Evolutionary conservation across 2,888 invertebrate genomes (phyloP).

Genomic region (Drosophila stalkeri): DNA sequence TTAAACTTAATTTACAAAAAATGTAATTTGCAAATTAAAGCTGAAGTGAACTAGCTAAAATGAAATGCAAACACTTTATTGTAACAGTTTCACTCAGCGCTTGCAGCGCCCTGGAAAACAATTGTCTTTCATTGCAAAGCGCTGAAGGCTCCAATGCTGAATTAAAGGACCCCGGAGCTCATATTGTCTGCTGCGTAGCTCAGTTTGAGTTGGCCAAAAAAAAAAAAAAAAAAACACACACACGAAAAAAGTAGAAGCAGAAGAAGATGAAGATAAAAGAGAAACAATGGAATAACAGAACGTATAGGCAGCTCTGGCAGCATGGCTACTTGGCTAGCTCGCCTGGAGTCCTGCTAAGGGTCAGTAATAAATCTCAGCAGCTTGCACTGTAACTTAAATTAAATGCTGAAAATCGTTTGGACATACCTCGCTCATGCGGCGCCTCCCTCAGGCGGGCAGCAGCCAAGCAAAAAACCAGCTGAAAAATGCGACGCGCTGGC

Average conservation of each 20-base stretch:
- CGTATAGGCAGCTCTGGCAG: conserved; percentile 16
- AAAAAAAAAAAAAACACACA: background rate
- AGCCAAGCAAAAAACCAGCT: conserved; percentile 49
- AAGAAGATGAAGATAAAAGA: background rate
- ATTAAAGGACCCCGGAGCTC: conserved; percentile 33
- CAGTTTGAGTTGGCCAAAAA: conserved; percentile 8
- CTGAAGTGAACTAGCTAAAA: background rate
- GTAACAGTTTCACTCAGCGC: background rate
- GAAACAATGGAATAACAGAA: conserved; percentile 35
- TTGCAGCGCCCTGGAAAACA: background rate
- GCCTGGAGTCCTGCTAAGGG: conserved; percentile 67
- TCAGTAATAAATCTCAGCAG: conserved; percentile 80
- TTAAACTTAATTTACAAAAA: too few relatives aligned
- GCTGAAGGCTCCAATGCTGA: conserved; percentile 31
- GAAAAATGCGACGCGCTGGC: conserved; percentile 63
- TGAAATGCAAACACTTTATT: background rate
- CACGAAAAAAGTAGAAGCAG: background rate
- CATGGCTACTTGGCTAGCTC: conserved; percentile 22
- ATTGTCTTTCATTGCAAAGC: conserved; percentile 18
- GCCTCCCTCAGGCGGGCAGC: conserved; percentile 20
- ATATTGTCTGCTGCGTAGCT: conserved; percentile 52
- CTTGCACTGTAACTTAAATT: conserved; percentile 79
- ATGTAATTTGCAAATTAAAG: background rate
- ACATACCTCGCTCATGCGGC: conserved; percentile 8
- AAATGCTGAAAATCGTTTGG: conserved; percentile 80